Base-by-base conservation (phyloP, 2,888 invertebrate species). In the Synergus japonicus region DNA sequence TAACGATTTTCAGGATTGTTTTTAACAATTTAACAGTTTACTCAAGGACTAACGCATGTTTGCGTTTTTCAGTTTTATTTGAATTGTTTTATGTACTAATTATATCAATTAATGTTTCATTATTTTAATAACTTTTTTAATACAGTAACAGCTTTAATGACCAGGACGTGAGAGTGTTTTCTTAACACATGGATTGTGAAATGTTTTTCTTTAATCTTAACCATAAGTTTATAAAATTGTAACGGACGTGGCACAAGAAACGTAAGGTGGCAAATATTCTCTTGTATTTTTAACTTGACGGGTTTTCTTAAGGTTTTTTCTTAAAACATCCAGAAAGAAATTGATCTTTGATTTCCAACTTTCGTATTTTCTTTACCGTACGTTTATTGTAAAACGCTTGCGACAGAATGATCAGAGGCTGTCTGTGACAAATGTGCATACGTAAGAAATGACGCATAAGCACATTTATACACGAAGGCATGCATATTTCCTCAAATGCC, bases 391-490 rank as follows among this genome's bases (percentile, higher is more conserved):
- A 29, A 73, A 73, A 73, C 73, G 73, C 37, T 54, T 73, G 73
- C 46, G 37, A 73, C 49, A 73, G 46, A 54, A 49, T 73, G 46
- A 69, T 49, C 69, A 46, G 54, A 73, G 54, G 54, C 49, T 73
- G 73, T 15, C n/a, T 73, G n/a, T 15, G 54, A 54, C 73, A 73
- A 73, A 73, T 73, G 73, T 73, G 73, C 73, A 54, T 73, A 73
- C 73, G 73, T 73, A 73, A 73, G 73, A 49, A 37, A 73, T 73
- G 73, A 73, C 73, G 73, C 54, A 73, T 73, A 73, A 54, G 73
- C 49, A 49, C 73, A 54, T 37, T 73, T 22, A n/a, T 29, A 49
- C 41, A 73, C 73, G 37, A 54, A 73, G 49, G 41, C 37, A 46
- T 69, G 69, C 43, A 66, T n/a, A 66, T n/a, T 66, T 66, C 43